Percentiles rank a stretch among this genome's conserved stretches.
Conservation (phyloP, 2,113 vertebrate genomes). For the Entelurus aequoreus region DNA sequence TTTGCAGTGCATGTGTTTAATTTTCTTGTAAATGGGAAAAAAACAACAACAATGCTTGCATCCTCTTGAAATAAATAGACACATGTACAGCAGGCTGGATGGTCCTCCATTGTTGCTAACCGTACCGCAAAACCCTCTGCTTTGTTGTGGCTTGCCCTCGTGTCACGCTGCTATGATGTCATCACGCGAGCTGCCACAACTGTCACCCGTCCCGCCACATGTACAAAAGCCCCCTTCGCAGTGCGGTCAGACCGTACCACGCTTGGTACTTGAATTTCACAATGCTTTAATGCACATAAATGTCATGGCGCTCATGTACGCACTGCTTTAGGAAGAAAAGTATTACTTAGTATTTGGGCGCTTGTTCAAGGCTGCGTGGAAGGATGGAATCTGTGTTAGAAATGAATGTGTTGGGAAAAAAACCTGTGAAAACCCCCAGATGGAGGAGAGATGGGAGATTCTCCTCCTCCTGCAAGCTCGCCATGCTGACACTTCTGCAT, state of each 20-base stretch:
- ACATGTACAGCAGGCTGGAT: background rate
- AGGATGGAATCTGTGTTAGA: slow-evolving; percentile 3
- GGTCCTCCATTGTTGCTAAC: background rate
- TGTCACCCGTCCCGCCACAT: background rate
- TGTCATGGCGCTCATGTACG: background rate
- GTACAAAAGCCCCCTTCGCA: too few relatives aligned
- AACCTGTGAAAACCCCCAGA: slow-evolving; percentile 45
- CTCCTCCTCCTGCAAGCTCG: too few relatives aligned
- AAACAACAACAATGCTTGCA: background rate
- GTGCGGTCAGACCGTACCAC: too few relatives aligned
- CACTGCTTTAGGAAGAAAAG: background rate
- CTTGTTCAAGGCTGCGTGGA: slow-evolving; percentile 7
- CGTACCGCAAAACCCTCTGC: background rate
- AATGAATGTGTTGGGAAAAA: slow-evolving; percentile 23
- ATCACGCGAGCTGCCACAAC: background rate
- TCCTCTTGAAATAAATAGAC: background rate
- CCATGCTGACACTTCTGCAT: too few relatives aligned
- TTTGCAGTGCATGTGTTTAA: too few relatives aligned
- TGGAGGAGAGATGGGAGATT: slow-evolving; percentile 32
- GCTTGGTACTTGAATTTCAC: background rate
- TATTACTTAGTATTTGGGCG: background rate
- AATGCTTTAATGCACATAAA: background rate
- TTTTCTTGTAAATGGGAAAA: too few relatives aligned
- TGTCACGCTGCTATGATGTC: slow-evolving; percentile 2
- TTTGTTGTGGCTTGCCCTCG: background rate